Evolutionary conservation across 2,888 invertebrate genomes (phyloP).

Genomic region (Archaeoteleia sp.): DNA sequence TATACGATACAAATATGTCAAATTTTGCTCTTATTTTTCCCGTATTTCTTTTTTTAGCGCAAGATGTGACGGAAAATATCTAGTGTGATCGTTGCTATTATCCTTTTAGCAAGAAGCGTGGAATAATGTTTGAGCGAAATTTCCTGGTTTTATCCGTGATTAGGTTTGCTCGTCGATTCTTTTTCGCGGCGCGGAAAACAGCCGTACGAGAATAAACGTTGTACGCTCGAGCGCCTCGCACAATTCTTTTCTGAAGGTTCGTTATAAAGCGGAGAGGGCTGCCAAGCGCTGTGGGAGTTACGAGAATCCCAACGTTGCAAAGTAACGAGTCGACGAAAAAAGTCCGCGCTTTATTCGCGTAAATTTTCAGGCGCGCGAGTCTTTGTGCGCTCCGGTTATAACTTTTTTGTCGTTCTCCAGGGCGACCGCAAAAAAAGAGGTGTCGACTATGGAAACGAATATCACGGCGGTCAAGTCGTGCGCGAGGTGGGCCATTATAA

Average conservation of each 20-base stretch:
- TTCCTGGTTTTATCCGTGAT: slow-evolving; percentile 8
- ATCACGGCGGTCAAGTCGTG: slow-evolving; percentile 48
- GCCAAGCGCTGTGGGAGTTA: slow-evolving; percentile 42
- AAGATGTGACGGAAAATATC: too few relatives aligned
- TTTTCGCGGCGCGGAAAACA: slow-evolving; percentile 19
- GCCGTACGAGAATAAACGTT: slow-evolving; percentile 20
- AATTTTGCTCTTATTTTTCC: background rate
- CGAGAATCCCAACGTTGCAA: slow-evolving; percentile 42
- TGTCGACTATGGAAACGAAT: slow-evolving; percentile 47
- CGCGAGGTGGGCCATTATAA: slow-evolving; percentile 37
- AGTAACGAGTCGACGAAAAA: slow-evolving; percentile 39
- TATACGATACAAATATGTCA: too few relatives aligned
- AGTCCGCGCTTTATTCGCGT: slow-evolving; percentile 43
- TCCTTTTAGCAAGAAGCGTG: too few relatives aligned
- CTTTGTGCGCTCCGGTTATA: slow-evolving; percentile 33
- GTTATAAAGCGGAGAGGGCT: slow-evolving; percentile 42
- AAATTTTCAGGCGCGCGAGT: slow-evolving; percentile 47
- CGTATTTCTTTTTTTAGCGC: too few relatives aligned
- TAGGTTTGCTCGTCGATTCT: slow-evolving; percentile 26
- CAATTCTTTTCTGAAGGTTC: slow-evolving; percentile 43
- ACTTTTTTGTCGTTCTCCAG: slow-evolving; percentile 32
- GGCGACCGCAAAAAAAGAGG: slow-evolving; percentile 44
- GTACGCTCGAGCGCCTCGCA: slow-evolving; percentile 24
- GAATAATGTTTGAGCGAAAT: too few relatives aligned
- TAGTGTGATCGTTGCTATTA: background rate